Evolutionary conservation across 2,113 vertebrate species (phyloP).

Genomic region (Myrmecophaga tridactyla): DNA sequence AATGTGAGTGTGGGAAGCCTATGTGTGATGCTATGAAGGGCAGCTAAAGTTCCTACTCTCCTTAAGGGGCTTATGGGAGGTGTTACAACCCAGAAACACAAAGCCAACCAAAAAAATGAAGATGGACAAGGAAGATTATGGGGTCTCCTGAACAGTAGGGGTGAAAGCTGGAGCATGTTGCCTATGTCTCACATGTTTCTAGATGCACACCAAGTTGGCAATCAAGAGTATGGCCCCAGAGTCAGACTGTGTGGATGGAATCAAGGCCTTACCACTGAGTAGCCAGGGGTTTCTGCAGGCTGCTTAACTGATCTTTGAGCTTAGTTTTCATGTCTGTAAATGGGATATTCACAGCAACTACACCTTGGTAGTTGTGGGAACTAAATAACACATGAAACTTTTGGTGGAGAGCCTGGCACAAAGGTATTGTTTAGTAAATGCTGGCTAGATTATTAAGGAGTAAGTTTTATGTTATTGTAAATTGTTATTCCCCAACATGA

Average conservation of each 20-base stretch:
- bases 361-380: too few species aligned
- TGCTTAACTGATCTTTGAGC: too few species aligned
- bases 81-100: background rate
- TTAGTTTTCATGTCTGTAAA: too few species aligned
- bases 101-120: background rate
- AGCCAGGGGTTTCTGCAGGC: too few species aligned
- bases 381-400: too few species aligned
- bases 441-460: background rate
- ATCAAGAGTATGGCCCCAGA: background rate
- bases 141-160: background rate
- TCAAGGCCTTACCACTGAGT: too few species aligned
- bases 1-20: accelerated
- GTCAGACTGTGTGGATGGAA: too few species aligned
- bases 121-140: background rate
- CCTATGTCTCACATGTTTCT: background rate
- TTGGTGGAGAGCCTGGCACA: too few species aligned
- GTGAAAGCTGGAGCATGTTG: background rate
- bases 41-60: background rate
- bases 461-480: background rate
- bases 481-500: background rate
- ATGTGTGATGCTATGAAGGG: too few species aligned
- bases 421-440: too few species aligned
- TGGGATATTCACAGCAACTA: too few species aligned
- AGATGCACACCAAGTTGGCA: background rate
- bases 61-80: background rate